phyloP scores from a whole-genome alignment of 2,888 invertebrate genomes.

The Odontocerum albicorne region DNA sequence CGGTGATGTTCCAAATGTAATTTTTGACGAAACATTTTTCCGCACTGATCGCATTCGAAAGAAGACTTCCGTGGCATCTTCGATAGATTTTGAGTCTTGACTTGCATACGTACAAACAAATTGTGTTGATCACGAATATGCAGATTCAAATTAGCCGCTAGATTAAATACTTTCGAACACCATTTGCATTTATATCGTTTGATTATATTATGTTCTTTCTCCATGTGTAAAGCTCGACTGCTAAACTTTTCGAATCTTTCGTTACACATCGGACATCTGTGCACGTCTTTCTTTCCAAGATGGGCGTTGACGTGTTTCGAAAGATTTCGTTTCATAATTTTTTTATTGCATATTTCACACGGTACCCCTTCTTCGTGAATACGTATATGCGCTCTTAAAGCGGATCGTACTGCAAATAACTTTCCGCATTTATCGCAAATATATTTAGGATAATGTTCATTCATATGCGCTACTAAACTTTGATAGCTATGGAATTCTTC shows the following conservation, averaged over 20 bases:
- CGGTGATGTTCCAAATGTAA: slow-evolving; percentile 1
- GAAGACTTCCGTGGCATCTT: neutral
- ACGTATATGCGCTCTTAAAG: neutral
- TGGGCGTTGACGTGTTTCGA: slow-evolving; percentile 2
- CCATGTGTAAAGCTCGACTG: slow-evolving; percentile 2
- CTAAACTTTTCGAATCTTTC: slow-evolving; percentile 3
- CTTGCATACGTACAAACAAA: neutral
- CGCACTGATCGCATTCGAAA: neutral
- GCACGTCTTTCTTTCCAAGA: slow-evolving; percentile 1
- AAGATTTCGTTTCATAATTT: slow-evolving; percentile 1
- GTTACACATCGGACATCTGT: neutral
- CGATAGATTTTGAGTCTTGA: neutral
- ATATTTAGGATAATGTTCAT: slow-evolving; percentile 6
- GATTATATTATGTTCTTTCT: slow-evolving; percentile 5
- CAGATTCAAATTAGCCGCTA: neutral
- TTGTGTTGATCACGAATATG: slow-evolving; percentile 3
- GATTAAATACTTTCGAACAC: slow-evolving; percentile 1
- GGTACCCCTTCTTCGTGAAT: slow-evolving; percentile 5
- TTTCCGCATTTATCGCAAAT: slow-evolving; percentile 8
- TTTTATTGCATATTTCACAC: slow-evolving; percentile 2
- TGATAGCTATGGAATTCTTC: slow-evolving; percentile 7
- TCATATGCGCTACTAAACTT: slow-evolving; percentile 1
- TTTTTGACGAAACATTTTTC: slow-evolving; percentile 1
- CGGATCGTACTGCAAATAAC: neutral
- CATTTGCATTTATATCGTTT: slow-evolving; percentile 3